phyloP scores from a whole-genome alignment of 2,888 invertebrate genomes.

The Adela reaumurella region DNA sequence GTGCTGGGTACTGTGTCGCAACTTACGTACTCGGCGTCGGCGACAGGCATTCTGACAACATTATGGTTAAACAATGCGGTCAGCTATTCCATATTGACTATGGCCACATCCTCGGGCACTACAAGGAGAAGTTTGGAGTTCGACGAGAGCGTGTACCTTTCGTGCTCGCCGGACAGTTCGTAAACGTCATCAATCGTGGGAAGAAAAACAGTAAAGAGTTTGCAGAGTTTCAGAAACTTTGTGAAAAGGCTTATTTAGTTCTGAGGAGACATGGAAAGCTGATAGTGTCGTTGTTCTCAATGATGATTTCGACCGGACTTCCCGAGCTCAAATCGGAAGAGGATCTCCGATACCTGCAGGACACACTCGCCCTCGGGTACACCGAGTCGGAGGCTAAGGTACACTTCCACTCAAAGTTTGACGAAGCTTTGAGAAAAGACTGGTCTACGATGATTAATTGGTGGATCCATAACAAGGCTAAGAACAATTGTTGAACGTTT shows the following conservation, averaged over 20 bases:
- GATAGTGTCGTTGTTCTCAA: constrained; percentile 89
- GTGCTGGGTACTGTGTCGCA: constrained; percentile 97
- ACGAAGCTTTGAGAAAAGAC: constrained; percentile 75
- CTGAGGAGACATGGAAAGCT: constrained; percentile 83
- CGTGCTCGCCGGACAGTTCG: constrained; percentile 91
- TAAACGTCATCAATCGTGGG: constrained; percentile 91
- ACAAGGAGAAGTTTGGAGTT: constrained; percentile 93
- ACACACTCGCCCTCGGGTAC: constrained; percentile 76
- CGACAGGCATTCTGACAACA: constrained; percentile 96
- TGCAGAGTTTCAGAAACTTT: constrained; percentile 63
- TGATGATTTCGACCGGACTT: constrained; percentile 96
- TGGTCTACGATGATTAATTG: constrained; percentile 84
- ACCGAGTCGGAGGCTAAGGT: constrained; percentile 69
- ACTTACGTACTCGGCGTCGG: constrained; percentile 94
- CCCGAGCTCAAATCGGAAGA: constrained; percentile 90
- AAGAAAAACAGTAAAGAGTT: constrained; percentile 74
- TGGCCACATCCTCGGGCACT: constrained; percentile 89
- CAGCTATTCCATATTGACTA: constrained; percentile 91
- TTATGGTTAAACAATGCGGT: constrained; percentile 79
- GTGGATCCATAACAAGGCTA: constrained; percentile 76
- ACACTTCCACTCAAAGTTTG: constrained; percentile 77
- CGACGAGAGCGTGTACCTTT: constrained; percentile 92
- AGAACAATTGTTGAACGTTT: too few species aligned
- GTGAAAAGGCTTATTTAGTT: constrained; percentile 74
- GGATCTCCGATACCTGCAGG: constrained; percentile 86